A percentile compares a stretch with the other conserved stretches of the same genome.
These are phyloP conservation scores for Apostichopus japonicus DNA, from an alignment of 35 echinoderm and acorn worm genomes.

Conservation along the genomic window DNA sequence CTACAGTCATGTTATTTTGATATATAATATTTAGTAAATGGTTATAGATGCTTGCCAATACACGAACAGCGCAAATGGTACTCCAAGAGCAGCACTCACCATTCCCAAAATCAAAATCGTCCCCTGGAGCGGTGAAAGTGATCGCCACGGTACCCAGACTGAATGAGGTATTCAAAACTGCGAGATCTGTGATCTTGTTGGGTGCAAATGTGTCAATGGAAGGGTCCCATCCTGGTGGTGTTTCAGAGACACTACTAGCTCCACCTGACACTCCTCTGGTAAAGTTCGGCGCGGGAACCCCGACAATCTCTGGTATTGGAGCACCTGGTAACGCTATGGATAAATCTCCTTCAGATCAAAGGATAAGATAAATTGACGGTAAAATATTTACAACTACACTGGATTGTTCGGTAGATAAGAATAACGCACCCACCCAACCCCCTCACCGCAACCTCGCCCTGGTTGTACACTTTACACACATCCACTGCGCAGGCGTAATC, in stretches of 20 bases:
- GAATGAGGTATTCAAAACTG: not conserved
- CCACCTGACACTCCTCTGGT: conserved; percentile 40
- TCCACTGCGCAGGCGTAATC: no score
- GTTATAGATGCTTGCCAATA: no score
- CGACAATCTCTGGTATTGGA: not conserved
- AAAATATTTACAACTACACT: not conserved
- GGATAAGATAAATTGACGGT: not conserved
- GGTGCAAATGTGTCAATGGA: not conserved
- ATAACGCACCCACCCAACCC: no score
- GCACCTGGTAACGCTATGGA: conserved; percentile 2
- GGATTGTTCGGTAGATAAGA: no score
- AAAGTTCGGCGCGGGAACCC: conserved; percentile 34
- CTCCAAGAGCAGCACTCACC: not conserved
- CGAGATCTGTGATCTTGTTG: no score
- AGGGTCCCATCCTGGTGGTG: conserved; percentile 11
- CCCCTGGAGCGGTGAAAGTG: conserved; percentile 32
- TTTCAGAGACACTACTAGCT: not conserved
- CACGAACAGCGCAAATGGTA: no score
- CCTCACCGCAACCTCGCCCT: no score
- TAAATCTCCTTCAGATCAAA: not conserved
- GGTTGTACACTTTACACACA: no score
- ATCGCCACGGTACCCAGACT: not conserved
- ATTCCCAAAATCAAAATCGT: conserved; percentile 36
- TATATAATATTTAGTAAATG: no score
- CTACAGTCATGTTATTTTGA: no score